phyloP scores from a whole-genome alignment of 2,113 vertebrate species.

The Coptodon rendalli region DNA sequence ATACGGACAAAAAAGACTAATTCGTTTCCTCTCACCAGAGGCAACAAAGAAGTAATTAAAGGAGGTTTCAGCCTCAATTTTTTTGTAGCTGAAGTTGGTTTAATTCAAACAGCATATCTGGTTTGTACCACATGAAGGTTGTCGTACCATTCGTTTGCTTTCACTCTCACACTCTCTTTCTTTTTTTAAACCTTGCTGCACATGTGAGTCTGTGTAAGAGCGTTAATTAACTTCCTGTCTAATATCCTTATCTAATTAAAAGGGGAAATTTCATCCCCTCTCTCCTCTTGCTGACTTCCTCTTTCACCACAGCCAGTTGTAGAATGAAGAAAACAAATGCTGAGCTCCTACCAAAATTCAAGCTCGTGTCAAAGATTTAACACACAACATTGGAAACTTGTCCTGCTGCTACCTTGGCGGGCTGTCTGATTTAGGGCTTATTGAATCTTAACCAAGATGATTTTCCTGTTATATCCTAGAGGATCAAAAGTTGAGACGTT shows the following conservation, averaged over 20 bases:
- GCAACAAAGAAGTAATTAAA: not conserved
- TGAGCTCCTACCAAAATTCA: conserved; percentile 17
- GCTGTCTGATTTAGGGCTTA: not conserved
- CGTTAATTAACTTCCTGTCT: conserved; percentile 42
- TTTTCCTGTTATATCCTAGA: not conserved
- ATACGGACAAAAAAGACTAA: not conserved
- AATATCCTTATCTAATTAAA: conserved; percentile 58
- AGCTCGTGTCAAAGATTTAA: conserved; percentile 7
- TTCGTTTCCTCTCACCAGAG: not conserved
- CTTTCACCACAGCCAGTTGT: conserved; percentile 2
- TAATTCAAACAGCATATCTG: not conserved
- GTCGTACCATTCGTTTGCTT: not conserved
- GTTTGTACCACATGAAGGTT: not conserved
- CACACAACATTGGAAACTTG: not conserved
- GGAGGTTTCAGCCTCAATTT: not conserved
- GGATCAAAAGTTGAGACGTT: not conserved
- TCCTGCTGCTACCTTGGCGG: not conserved
- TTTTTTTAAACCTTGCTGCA: not conserved
- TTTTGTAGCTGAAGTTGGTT: not conserved
- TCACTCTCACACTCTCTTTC: not conserved
- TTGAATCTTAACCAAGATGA: not conserved
- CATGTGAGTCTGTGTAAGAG: not conserved
- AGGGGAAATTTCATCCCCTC: not conserved
- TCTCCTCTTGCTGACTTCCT: conserved; percentile 35
- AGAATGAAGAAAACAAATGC: conserved; percentile 2